phyloP scores from a whole-genome alignment of 2,113 vertebrate species.

The Lepus americanus region DNA sequence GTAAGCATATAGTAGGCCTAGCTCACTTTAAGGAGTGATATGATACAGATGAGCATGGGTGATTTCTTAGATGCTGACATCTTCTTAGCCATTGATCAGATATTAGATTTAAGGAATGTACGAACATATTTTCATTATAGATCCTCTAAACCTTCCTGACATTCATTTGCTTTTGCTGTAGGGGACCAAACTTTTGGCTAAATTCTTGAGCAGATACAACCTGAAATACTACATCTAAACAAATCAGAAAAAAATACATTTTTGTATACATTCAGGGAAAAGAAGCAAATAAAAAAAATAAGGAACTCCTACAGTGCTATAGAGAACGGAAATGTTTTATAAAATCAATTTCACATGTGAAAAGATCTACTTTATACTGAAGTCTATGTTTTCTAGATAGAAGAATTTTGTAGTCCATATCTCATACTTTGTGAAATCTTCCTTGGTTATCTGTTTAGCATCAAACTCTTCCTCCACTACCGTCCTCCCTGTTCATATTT shows the following conservation, averaged over 20 bases:
- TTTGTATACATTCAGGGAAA: not conserved
- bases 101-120: conserved; percentile 14
- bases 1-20: not conserved
- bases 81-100: not conserved
- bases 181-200: not conserved
- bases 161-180: not conserved
- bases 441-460: not conserved
- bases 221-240: not conserved
- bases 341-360: not conserved
- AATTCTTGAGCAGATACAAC: not conserved
- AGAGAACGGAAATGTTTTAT: not conserved
- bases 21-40: not conserved
- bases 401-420: not conserved
- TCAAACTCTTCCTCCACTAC: not conserved
- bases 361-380: not conserved
- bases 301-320: not conserved
- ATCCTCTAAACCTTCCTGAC: not conserved
- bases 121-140: not conserved
- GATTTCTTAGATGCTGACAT: not conserved
- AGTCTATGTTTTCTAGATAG: not conserved
- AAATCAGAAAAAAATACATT: conserved; percentile 21
- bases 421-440: not conserved
- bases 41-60: fast-evolving
- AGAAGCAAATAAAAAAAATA: not conserved
- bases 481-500: not conserved